Conservation (phyloP, 2,797 vertebrate species). For the Microtus agrestis region DNA sequence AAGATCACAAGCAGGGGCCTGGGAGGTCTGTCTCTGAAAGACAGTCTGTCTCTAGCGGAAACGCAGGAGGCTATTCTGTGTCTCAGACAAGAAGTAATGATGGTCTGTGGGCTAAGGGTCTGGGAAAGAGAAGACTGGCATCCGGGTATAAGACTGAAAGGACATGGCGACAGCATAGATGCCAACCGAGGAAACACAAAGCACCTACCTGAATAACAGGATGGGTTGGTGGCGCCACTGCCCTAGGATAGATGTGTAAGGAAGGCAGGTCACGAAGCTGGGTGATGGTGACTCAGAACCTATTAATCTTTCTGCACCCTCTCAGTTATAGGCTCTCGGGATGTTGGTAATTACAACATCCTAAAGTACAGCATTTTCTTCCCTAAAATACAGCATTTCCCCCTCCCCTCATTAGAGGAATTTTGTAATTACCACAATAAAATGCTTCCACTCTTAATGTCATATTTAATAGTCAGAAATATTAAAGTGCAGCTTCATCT, state of each 20-base stretch:
- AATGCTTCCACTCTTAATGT: slow-evolving; percentile 59
- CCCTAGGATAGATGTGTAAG: background rate
- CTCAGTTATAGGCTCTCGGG: background rate
- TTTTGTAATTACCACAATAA: slow-evolving; percentile 46
- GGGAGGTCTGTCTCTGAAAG: background rate
- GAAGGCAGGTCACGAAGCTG: background rate
- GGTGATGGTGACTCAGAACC: background rate
- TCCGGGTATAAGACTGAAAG: background rate
- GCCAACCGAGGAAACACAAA: background rate
- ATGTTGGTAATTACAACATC: background rate
- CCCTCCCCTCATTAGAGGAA: slow-evolving; percentile 21
- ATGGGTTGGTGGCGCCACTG: background rate
- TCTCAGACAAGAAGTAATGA: background rate
- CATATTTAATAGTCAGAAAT: slow-evolving; percentile 47
- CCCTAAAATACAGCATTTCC: background rate
- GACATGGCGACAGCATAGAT: background rate
- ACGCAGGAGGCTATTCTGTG: background rate
- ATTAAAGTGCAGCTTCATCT: slow-evolving; percentile 40
- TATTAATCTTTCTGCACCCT: background rate
- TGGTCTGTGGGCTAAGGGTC: background rate
- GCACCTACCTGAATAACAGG: background rate
- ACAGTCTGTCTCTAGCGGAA: background rate
- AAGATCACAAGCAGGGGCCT: background rate
- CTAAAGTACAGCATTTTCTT: background rate
- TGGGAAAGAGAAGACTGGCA: background rate